Conservation (phyloP, 2,113 vertebrate genomes). For the Sapayoa aenigma region DNA sequence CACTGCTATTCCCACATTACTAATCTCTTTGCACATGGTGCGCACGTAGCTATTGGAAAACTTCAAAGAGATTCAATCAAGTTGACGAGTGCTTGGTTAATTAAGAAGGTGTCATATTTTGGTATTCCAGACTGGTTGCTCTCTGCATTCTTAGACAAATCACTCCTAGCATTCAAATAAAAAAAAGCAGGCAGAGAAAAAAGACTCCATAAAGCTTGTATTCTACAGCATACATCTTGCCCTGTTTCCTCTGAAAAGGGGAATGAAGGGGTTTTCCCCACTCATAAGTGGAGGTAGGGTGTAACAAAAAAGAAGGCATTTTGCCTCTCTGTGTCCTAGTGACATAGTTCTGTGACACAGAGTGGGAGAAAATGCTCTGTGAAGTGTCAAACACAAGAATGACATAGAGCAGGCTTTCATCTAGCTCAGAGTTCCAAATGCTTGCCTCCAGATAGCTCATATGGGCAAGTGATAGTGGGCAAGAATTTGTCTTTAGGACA, state of each 20-base stretch:
- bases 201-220: neutral
- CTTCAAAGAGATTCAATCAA: slow-evolving; percentile 53
- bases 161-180: neutral
- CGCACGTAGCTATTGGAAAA: slow-evolving; percentile 24
- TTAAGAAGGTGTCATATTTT: slow-evolving; percentile 49
- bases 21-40: slow-evolving; percentile 43
- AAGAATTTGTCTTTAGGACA: neutral
- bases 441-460: neutral
- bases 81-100: slow-evolving; percentile 46
- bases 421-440: neutral
- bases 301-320: neutral
- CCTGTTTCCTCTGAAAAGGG: neutral
- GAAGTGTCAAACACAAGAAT: neutral
- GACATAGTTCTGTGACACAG: neutral
- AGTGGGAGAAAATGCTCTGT: neutral
- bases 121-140: neutral
- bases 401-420: neutral
- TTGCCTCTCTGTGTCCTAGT: neutral
- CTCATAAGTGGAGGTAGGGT: neutral
- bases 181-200: neutral
- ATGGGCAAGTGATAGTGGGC: neutral
- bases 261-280: neutral
- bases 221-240: neutral
- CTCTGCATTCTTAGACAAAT: neutral
- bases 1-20: slow-evolving; percentile 24